Base-by-base conservation (phyloP, 2,113 vertebrate genomes). In the Madoqua kirkii region DNA sequence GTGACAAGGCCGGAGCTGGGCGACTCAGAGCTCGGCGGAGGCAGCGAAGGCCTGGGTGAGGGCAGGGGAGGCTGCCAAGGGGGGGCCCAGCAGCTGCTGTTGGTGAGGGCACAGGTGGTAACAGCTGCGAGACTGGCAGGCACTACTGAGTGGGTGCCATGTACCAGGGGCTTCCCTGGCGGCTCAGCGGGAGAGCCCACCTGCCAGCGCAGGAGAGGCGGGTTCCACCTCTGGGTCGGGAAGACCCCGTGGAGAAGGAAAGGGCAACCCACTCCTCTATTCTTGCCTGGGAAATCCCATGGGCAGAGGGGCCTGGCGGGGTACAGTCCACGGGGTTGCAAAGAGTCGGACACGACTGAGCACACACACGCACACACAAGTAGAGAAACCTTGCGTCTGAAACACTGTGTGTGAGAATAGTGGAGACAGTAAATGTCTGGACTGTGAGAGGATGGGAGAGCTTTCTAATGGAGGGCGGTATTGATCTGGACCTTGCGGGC, bases 41-140 rank as follows among this genome's bases (percentile, higher is more conserved):
- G 81, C n/a, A 7, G 25, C 29, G 2, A 3, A 29, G 13, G 11
- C 11, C 71, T 13, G 2, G 25, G 17, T 13, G 84, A 59, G 19
- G 33, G 3, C 15, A 14, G 14, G 16, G 25, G 31, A 11, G 2
- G 1, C 27, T 7, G 23, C 15, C 0, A 17, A 12, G 36, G n/a
- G 48, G 15, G 4, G 25, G 6, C 33, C 36, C 48, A 3, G n/a
- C n/a, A 40, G 21, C 76, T 11, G 25, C 12, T 21, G 52, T 10
- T 2, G 0, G 2, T 6, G 76, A 12, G 10, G 1, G 76, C 74
- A 27, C 27, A 13, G 11, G 17, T 13, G 17, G 1, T 2, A 23
- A 5, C 1, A 4, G 21, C 27, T 16, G 1, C 2, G 1, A 29
- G 1, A 6, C 3, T 12, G 16, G 43, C 7, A 19, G 59, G 19